Base-by-base conservation (phyloP, 2,113 vertebrate genomes). In the Numenius arquata region DNA sequence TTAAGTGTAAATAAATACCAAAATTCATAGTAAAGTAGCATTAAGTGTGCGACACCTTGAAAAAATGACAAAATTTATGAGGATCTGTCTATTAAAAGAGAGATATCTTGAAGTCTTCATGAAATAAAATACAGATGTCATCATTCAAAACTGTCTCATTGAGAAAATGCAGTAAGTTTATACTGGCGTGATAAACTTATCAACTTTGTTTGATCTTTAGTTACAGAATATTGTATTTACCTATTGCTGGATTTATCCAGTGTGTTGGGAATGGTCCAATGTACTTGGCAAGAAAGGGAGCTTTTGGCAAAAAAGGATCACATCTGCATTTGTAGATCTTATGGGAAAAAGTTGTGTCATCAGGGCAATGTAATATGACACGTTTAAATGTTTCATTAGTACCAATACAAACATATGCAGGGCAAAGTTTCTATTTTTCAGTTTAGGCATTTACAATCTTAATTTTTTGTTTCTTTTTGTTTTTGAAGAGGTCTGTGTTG, bases 261-360 rank as follows among this genome's bases (percentile, higher is more conserved):
- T 53, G 4, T 11, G 27, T 25, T 91, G 50, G 77, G 81, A 90
- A 84, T 47, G 18, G 6, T 34, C 34, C 80, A 89, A 7, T 29
- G 43, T 15, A 56, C 43, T 93, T 96, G 80, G 84, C 73, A 91
- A 85, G 73, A 78, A 84, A 65, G 23, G 12, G 56, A 92, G n/a
- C 7, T 68, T 89, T 86, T 95, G 84, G 89, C 86, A 95, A 77
- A 78, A 58, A 43, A 81, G 26, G 23, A 61, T 65, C 5, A 3
- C 80, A 87, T 93, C 91, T 95, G 73, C 68, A 75, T 95, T 94
- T 91, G 47, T 72, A 65, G 66, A 95, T 78, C 70, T 95, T 89
- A 72, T 38, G 63, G 91, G 91, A 52, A 91, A 92, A 95, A 87
- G 34, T 40, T 95, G 76, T 94, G 41, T 89, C 86, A 92, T 78